Base-by-base conservation (phyloP, 2,888 invertebrate genomes). In the Marasmarcha lunaedactyla region DNA sequence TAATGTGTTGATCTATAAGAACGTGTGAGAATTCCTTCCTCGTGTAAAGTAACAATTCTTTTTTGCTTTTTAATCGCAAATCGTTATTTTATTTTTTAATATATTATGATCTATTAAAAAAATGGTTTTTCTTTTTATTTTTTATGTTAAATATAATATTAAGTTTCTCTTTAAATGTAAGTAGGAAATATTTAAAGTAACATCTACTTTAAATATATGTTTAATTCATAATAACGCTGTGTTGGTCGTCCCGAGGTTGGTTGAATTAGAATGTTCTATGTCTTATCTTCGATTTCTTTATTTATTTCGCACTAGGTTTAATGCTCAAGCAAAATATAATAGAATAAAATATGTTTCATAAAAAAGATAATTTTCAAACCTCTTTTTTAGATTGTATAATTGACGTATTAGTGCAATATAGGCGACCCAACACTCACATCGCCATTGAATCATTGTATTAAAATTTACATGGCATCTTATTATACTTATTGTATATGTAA, bases 101-200 rank as follows among this genome's bases (percentile, higher is more conserved):
- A 69, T 71, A 68, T n/a, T 7, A 20, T 20, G 20, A 20, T 20
- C 20, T 20, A 20, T 67, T 66, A 68, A 64, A 59, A 51, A 57
- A 57, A 60, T 52, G 57, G 54, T 62, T 58, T 53, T 55, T 67
- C 66, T 64, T 58, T 62, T 71, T 68, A 55, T 59, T 56, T 62
- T 62, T 57, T 57, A 46, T 58, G 48, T 54, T 47, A 26, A 39
- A 33, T 36, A 41, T 37, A 41, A 39, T 45, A 57, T 66, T 72
- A 65, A 68, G 63, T 71, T 68, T 71, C 59, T 64, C 58, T 71
- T 70, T 68, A 56, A 63, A 62, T 71, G 64, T 76, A 76, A 77
- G 76, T 77, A 79, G 78, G 62, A 56, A 54, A 59, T 70, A 66
- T 70, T 67, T 71, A 64, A 63, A 54, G 57, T 66, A 20, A 63